These are phyloP conservation scores for Ariolimax columbianus DNA, from an alignment of 2,888 invertebrate genomes.

Conservation along the genomic window DNA sequence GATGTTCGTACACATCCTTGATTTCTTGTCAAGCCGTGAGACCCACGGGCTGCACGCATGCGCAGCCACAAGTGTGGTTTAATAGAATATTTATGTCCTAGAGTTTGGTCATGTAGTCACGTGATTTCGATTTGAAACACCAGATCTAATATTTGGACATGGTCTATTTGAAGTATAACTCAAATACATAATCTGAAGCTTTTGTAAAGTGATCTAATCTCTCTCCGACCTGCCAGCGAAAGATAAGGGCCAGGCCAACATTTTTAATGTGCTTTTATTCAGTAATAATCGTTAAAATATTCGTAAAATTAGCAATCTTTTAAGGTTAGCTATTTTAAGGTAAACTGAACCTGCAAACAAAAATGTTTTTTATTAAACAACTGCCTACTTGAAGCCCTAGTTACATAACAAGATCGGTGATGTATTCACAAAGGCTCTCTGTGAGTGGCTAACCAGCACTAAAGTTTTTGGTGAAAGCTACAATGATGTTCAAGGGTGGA, in stretches of 20 bases:
- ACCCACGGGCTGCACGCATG: background rate
- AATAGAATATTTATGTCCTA: background rate
- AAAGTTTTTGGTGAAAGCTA: too few relatives aligned
- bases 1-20: background rate
- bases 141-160: background rate
- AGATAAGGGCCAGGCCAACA: background rate
- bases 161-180: background rate
- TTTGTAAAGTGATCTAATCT: background rate
- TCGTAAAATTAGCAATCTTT: background rate
- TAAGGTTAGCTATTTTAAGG: background rate
- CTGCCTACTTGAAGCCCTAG: too few relatives aligned
- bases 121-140: background rate
- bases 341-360: background rate
- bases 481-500: too few relatives aligned
- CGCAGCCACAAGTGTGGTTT: background rate
- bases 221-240: background rate
- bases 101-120: background rate
- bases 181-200: background rate
- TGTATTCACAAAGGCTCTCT: too few relatives aligned
- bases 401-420: too few relatives aligned
- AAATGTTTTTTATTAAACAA: too few relatives aligned
- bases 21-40: background rate
- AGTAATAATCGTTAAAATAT: background rate
- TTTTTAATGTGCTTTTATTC: background rate
- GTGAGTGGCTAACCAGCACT: too few relatives aligned